Percentiles rank a stretch among this genome's conserved stretches.
Evolutionary conservation across 2,888 invertebrate species (phyloP).

Genomic region (Lysandra coridon): DNA sequence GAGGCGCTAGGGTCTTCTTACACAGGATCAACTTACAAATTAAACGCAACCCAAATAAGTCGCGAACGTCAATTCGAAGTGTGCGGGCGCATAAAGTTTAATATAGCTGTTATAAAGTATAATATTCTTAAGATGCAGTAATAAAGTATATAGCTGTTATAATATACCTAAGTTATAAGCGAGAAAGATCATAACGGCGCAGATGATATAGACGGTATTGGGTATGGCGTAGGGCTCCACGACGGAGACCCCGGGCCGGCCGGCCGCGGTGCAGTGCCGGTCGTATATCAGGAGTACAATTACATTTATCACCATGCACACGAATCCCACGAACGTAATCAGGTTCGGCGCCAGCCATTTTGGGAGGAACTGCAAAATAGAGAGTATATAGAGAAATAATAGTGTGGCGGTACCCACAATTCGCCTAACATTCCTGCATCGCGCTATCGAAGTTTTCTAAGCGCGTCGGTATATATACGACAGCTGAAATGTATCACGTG

Average conservation of each 20-base stretch:
- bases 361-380: slow-evolving; percentile 87
- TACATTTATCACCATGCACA: slow-evolving; percentile 92
- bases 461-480: no score
- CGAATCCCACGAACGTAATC: slow-evolving; percentile 96
- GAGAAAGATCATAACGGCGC: slow-evolving; percentile 92
- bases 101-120: neutral
- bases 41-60: slow-evolving; percentile 2
- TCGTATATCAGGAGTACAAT: slow-evolving; percentile 90
- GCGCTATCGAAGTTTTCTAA: no score
- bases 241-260: slow-evolving; percentile 45
- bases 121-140: neutral
- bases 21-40: slow-evolving; percentile 1
- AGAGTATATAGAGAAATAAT: no score
- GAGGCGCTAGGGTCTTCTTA: neutral
- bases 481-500: no score
- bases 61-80: slow-evolving; percentile 1
- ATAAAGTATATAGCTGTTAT: neutral
- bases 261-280: slow-evolving; percentile 84
- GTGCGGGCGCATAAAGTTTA: neutral
- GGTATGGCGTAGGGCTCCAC: slow-evolving; percentile 81
- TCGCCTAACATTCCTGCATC: no score
- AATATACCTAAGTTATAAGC: slow-evolving; percentile 95
- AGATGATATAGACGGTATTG: slow-evolving; percentile 90
- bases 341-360: slow-evolving; percentile 97
- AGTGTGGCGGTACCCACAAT: no score